Percentiles rank a stretch among this genome's conserved stretches.
Conservation (phyloP, 1,140 invertebrate species). For the Aphelenchoides besseyi region DNA sequence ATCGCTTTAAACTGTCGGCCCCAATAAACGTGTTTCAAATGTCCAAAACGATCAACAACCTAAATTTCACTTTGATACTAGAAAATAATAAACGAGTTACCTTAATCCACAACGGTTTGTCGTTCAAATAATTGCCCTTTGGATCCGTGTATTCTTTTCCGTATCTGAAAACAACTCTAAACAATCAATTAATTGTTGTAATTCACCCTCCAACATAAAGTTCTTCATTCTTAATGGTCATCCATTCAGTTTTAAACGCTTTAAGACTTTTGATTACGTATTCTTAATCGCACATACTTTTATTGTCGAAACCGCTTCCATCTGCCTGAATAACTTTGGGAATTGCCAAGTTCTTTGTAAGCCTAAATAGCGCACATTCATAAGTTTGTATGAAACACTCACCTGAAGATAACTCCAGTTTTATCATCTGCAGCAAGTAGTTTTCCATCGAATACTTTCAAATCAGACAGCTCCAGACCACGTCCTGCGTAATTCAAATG, state of each 20-base stretch:
- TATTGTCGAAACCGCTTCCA: slow-evolving; percentile 24
- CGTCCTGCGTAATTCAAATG: slow-evolving; percentile 67
- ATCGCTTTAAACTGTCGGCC: slow-evolving; percentile 1
- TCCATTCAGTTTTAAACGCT: slow-evolving; percentile 34
- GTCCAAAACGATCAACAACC: slow-evolving; percentile 20
- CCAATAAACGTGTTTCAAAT: slow-evolving; percentile 34
- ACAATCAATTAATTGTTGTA: not conserved
- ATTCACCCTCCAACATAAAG: slow-evolving; percentile 27
- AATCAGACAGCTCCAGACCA: slow-evolving; percentile 93
- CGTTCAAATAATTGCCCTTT: slow-evolving; percentile 21
- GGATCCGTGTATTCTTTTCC: slow-evolving; percentile 32
- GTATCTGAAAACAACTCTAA: slow-evolving; percentile 13
- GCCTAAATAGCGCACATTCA: not conserved
- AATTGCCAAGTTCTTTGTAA: slow-evolving; percentile 67
- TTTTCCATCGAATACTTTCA: slow-evolving; percentile 86
- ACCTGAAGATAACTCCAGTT: slow-evolving; percentile 78
- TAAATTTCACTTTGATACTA: not conserved
- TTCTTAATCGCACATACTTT: not conserved
- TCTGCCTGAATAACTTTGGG: slow-evolving; percentile 79
- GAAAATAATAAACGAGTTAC: slow-evolving; percentile 12
- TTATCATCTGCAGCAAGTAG: slow-evolving; percentile 86
- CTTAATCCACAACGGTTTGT: slow-evolving; percentile 37
- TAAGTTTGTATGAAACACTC: slow-evolving; percentile 8
- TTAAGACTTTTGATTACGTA: no score
- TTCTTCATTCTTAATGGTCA: slow-evolving; percentile 33